Evolutionary conservation across 2,113 vertebrate genomes (phyloP), one percentile per base, ranked within the genome.

Genomic region (Glaucomys volans): DNA sequence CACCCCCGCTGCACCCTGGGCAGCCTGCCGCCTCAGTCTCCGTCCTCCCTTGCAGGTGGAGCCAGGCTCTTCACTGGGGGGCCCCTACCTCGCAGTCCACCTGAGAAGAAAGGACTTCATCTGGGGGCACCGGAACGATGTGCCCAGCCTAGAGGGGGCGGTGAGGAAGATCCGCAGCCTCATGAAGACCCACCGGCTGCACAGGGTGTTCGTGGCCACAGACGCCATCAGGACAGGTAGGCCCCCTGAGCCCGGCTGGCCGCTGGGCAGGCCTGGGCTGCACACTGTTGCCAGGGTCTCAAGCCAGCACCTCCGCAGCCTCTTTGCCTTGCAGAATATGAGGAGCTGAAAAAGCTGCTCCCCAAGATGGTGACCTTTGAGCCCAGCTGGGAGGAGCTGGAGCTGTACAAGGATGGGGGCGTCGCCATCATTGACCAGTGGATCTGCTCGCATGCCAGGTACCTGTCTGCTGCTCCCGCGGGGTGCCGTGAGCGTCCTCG

Each of bases 361-460:
- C 99, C 99, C 4, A 98, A 99, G 93, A 99, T 99, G 99, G 97
- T 99, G 95, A 98, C 99, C 26, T 99, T 99, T 74, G 99, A 99
- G 75, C 98, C 99, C 4, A 98, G 99, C 0, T 97, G 97, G 97
- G 99, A 99, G 40, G 99, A 99, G 94, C 98, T 99, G 90, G 99
- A 99, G 77, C 98, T 99, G 37, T 99, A 99, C 94, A 99, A 99
- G 95, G 99, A 99, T 5, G 99, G 99, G 26, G 99, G 99, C 0
- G 98, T 99, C 40, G 99, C 99, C 12, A 99, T 99, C 89, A 99
- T 99, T 90, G 99, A 99, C 97, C 99, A 99, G 97, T 99, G 99
- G 99, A 99, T 99, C 97, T 99, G 99, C 5, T 98, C 99, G 0
- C 99, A 99, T 54, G 99, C 99, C 44, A 99, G 99, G 99, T 99